Percentiles rank a stretch among this genome's conserved stretches.
These are phyloP conservation scores for Prostheceraeus crozeri DNA, from an alignment of 2,888 invertebrate species.

Conservation along the genomic window DNA sequence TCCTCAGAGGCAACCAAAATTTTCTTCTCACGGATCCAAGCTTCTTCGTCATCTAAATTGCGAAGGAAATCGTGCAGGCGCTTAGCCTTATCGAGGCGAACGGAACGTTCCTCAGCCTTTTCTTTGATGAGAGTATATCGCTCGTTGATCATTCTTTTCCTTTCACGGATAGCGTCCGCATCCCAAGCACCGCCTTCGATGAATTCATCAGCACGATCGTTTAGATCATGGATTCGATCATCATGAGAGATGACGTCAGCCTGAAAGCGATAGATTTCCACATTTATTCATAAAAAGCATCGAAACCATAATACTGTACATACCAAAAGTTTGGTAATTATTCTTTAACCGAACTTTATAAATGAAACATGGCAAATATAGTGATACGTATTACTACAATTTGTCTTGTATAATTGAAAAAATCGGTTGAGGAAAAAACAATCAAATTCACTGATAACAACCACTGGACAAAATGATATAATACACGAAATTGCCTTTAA, in stretches of 20 bases:
- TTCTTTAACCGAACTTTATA: too few species aligned
- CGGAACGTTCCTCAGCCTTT: constrained; percentile 81
- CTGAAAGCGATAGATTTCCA: too few species aligned
- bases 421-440: too few species aligned
- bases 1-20: constrained; percentile 92
- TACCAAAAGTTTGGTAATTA: too few species aligned
- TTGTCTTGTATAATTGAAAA: too few species aligned
- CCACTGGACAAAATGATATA: too few species aligned
- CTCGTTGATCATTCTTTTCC: constrained; percentile 88
- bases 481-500: too few species aligned
- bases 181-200: constrained; percentile 82
- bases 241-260: constrained; percentile 41
- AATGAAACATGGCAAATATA: too few species aligned
- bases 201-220: constrained; percentile 81
- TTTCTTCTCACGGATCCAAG: constrained; percentile 98
- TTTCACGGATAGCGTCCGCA: constrained; percentile 80
- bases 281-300: too few species aligned
- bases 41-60: constrained; percentile 97
- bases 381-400: too few species aligned
- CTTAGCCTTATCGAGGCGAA: constrained; percentile 85
- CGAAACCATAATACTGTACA: too few species aligned
- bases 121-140: constrained; percentile 70
- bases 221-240: constrained; percentile 68
- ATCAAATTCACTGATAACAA: too few species aligned
- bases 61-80: constrained; percentile 98